Evolutionary conservation across 1,140 invertebrate genomes (phyloP), one percentile per base, ranked within the genome.

Genomic region (Lucilia cuprina): DNA sequence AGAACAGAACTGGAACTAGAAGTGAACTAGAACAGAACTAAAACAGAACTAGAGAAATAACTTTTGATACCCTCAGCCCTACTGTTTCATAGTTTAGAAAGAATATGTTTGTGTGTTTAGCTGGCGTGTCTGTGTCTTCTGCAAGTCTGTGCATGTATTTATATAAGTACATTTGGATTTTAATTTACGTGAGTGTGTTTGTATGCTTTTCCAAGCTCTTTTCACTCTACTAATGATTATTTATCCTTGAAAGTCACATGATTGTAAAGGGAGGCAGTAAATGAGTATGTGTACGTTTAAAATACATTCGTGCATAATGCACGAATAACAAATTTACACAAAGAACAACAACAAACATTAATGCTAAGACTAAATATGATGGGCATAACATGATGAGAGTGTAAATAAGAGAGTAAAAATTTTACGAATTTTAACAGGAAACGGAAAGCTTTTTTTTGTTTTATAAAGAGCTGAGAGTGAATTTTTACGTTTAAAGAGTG

Each of bases 231-330:
- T 80, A 80, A 80, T 80, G 77, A 80, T 80, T 80, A 49, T 47
- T 80, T 80, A 80, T 80, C 77, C 77, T 49, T 80, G 41, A 80
- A 80, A 80, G 77, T 80, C 77, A 80, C 47, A 41, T 80, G 77
- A 80, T 50, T 49, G 77, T 9, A 13, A 47, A n/a, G 19, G 41
- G 35, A 47, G 41, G n/a, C 47, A 9, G 19, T 50, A 30, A 30
- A 30, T 25, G 49, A 3, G 75, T 78, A 13, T 49, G 77, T 21
- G 41, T 14, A 12, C n/a, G 17, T 74, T 74, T 74, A 78, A 21
- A 50, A 47, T 21, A 49, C 74, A 77, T 34, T 35, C 77, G 41
- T 49, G 41, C 77, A 80, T 49, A 80, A 21, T 70, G 65, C 65
- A 70, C 65, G 9, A 70, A 19, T 55, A 17, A 70, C 50, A 21